A percentile compares a stretch with the other conserved stretches of the same genome.
phyloP scores from a whole-genome alignment of 2,113 vertebrate genomes.

The Seriola rivoliana region DNA sequence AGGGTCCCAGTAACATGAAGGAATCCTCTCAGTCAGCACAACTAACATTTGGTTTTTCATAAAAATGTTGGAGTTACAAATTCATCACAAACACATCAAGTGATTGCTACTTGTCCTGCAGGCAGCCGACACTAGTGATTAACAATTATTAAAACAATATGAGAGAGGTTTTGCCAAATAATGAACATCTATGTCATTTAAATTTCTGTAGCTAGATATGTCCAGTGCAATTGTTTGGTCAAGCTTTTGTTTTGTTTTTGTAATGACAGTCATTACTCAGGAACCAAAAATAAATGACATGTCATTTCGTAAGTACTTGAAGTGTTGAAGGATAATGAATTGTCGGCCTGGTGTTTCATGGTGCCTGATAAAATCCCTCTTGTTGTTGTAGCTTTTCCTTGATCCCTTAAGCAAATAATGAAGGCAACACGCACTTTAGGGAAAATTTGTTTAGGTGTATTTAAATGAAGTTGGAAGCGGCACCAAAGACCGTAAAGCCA shows the following conservation, averaged over 20 bases:
- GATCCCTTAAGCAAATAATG: conserved; percentile 32
- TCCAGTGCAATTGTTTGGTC: background rate
- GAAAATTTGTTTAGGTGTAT: conserved; percentile 1
- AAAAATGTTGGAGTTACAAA: background rate
- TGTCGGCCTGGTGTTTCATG: background rate
- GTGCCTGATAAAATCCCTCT: background rate
- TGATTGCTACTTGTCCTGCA: background rate
- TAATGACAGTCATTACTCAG: conserved; percentile 47
- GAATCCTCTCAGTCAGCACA: background rate
- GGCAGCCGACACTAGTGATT: background rate
- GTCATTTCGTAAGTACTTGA: conserved; percentile 22
- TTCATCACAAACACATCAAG: background rate
- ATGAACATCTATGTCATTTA: background rate
- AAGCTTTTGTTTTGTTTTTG: background rate
- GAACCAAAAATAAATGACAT: conserved; percentile 27
- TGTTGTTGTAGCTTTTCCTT: conserved; percentile 27
- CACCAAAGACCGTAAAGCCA: conserved; percentile 12
- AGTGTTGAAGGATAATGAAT: conserved; percentile 23
- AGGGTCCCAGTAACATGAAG: background rate
- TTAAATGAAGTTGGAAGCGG: conserved; percentile 30
- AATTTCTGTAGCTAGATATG: background rate
- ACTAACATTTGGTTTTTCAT: background rate
- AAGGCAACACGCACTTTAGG: conserved; percentile 12
- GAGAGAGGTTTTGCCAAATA: conserved; percentile 2
- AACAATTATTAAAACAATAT: background rate